phyloP scores from a whole-genome alignment of 2,888 invertebrate species.

The Noctua janthe region DNA sequence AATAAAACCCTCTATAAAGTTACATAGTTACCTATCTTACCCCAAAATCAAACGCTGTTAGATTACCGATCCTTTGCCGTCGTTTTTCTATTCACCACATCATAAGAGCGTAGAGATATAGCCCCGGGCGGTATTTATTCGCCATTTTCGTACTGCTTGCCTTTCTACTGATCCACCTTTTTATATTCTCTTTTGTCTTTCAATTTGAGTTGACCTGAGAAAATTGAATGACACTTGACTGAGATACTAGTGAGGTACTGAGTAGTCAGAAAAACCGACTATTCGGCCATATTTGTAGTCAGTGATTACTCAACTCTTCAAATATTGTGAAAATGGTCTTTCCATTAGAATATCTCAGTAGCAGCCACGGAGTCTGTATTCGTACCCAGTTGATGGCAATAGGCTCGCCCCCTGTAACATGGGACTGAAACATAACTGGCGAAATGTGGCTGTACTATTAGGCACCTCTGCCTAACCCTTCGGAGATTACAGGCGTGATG shows the following conservation, averaged over 20 bases:
- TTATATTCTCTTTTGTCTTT: not conserved
- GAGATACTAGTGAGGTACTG: not conserved
- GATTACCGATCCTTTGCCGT: not conserved
- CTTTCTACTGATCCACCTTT: not conserved
- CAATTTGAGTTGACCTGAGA: conserved; percentile 9
- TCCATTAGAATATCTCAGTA: too few species aligned
- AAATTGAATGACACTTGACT: conserved; percentile 27
- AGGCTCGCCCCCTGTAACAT: too few species aligned
- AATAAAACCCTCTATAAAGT: not conserved
- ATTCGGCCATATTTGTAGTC: too few species aligned
- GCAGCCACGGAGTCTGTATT: too few species aligned
- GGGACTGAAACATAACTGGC: too few species aligned
- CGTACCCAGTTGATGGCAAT: too few species aligned
- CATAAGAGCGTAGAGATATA: not conserved
- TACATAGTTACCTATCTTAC: not conserved
- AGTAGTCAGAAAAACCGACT: too few species aligned
- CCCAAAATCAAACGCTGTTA: conserved; percentile 9
- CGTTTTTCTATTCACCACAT: not conserved
- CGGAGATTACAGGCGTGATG: too few species aligned
- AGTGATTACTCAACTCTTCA: too few species aligned
- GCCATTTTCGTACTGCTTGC: not conserved
- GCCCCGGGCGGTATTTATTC: conserved; percentile 14
- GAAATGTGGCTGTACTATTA: too few species aligned
- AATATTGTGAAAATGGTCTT: too few species aligned
- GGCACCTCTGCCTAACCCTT: too few species aligned